These are phyloP conservation scores for Philhelius pedissequus DNA, from an alignment of 2,888 invertebrate species.

Conservation along the genomic window DNA sequence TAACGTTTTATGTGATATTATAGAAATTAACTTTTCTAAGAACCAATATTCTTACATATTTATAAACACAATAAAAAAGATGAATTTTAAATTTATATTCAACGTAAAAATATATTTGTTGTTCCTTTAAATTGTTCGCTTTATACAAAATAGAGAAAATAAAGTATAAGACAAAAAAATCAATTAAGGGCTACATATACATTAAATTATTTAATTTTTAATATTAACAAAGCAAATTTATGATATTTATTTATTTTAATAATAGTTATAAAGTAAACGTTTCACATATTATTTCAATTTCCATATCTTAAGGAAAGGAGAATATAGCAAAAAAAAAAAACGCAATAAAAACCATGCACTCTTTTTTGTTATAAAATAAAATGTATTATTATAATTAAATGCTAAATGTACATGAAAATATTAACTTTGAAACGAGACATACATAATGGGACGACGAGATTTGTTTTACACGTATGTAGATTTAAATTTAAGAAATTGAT, in stretches of 20 bases:
- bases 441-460: slow-evolving; percentile 57
- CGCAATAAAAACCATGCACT: slow-evolving; percentile 32
- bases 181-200: slow-evolving; percentile 12
- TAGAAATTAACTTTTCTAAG: neutral
- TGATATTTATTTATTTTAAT: slow-evolving; percentile 33
- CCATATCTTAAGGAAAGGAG: neutral
- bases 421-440: slow-evolving; percentile 42
- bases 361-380: slow-evolving; percentile 48
- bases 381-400: slow-evolving; percentile 45
- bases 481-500: slow-evolving; percentile 21
- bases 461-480: slow-evolving; percentile 37
- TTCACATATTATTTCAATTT: slow-evolving; percentile 16
- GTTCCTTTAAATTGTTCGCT: slow-evolving; percentile 55
- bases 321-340: slow-evolving; percentile 29
- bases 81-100: slow-evolving; percentile 33
- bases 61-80: neutral
- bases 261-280: slow-evolving; percentile 32
- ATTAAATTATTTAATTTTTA: slow-evolving; percentile 29
- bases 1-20: too few relatives aligned
- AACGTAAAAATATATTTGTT: slow-evolving; percentile 63
- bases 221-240: slow-evolving; percentile 52
- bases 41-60: neutral
- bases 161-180: slow-evolving; percentile 21
- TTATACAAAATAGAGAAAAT: slow-evolving; percentile 50
- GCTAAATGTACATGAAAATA: slow-evolving; percentile 53